A percentile compares a stretch with the other conserved stretches of the same genome.
phyloP scores from a whole-genome alignment of 2,113 vertebrate species.

The Chloebia gouldiae region DNA sequence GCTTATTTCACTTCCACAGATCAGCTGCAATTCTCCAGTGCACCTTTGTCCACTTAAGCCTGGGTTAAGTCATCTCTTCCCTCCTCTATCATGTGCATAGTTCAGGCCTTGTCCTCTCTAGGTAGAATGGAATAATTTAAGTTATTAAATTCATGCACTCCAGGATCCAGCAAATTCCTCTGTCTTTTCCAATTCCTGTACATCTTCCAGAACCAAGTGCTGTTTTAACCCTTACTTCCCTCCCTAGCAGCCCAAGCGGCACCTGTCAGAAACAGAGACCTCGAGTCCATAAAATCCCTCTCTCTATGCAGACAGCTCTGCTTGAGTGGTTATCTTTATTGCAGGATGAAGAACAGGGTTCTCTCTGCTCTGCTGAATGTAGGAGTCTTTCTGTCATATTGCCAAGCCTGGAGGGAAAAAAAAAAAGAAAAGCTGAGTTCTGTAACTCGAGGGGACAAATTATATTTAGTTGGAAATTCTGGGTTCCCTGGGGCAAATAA shows the following conservation, averaged over 20 bases:
- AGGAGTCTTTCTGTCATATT: slow-evolving; percentile 3
- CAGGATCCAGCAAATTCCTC: slow-evolving; percentile 35
- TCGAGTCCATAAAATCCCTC: not conserved
- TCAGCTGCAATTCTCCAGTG: not conserved
- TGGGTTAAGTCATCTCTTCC: not conserved
- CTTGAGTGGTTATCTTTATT: slow-evolving; percentile 26
- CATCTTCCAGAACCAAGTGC: slow-evolving; percentile 15
- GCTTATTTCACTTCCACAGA: slow-evolving; percentile 15
- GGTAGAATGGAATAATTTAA: not conserved
- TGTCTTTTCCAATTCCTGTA: slow-evolving; percentile 39
- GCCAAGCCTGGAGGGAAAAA: not conserved
- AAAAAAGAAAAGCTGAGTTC: not conserved
- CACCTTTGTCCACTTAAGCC: not conserved
- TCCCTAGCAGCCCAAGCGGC: not conserved
- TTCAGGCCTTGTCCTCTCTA: not conserved
- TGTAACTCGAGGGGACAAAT: not conserved
- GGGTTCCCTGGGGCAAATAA: not conserved
- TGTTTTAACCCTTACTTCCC: slow-evolving; percentile 22
- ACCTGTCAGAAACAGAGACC: slow-evolving; percentile 1
- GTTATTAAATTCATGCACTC: slow-evolving; percentile 1
- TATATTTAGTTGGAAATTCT: not conserved
- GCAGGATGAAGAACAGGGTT: not conserved
- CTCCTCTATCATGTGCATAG: not conserved
- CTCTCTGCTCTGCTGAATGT: not conserved
- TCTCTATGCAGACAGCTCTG: not conserved